phyloP scores from a whole-genome alignment of 2,888 invertebrate genomes.

The Clistopyga incitator region DNA sequence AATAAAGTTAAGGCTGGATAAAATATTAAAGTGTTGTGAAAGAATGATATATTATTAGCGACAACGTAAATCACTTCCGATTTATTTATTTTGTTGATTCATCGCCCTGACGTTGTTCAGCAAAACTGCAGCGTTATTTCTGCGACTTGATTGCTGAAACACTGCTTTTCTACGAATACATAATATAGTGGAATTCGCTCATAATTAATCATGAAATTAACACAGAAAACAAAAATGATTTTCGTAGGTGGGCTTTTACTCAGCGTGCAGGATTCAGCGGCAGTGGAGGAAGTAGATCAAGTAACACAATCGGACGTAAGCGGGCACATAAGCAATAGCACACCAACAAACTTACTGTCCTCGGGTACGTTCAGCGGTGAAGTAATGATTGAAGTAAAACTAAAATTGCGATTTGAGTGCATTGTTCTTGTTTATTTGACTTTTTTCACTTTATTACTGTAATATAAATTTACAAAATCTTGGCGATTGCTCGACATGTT shows the following conservation, averaged over 20 bases:
- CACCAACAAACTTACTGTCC: constrained; percentile 88
- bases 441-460: constrained; percentile 19
- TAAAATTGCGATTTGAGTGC: constrained; percentile 65
- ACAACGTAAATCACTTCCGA: neutral
- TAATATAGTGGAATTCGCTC: neutral
- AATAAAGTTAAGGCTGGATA: neutral
- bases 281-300: constrained; percentile 90
- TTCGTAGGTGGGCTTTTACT: constrained; percentile 89
- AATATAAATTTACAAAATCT: constrained; percentile 29
- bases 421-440: constrained; percentile 60
- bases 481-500: constrained; percentile 51
- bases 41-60: neutral
- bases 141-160: neutral
- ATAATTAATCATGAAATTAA: constrained; percentile 12
- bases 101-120: neutral
- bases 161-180: neutral
- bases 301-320: constrained; percentile 85
- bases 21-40: too few relatives aligned
- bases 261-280: constrained; percentile 92
- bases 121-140: neutral
- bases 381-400: constrained; percentile 38
- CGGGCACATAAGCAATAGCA: constrained; percentile 83
- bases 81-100: neutral
- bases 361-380: constrained; percentile 86
- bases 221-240: neutral